Conservation (phyloP, 2,113 vertebrate genomes). For the Carlito syrichta region DNA sequence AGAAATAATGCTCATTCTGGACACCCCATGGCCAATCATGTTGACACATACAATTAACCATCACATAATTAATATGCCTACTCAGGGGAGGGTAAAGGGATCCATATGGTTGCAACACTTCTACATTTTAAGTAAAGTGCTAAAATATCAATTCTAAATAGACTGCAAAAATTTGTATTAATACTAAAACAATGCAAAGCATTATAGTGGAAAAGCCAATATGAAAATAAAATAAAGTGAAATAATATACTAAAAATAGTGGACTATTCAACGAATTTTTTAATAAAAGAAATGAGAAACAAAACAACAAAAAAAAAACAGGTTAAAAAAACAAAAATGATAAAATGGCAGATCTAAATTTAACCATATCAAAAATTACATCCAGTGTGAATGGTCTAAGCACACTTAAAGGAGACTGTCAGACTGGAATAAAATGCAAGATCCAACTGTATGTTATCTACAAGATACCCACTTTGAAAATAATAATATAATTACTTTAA, state of each 20-base stretch:
- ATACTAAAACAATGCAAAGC: neutral
- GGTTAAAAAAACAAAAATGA: neutral
- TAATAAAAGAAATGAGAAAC: neutral
- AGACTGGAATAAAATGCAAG: neutral
- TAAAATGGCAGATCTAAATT: neutral
- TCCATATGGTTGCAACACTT: neutral
- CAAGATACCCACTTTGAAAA: neutral
- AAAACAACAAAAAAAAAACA: neutral
- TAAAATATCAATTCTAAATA: neutral
- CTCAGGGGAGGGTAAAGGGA: neutral
- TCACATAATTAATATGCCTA: neutral
- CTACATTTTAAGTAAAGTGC: neutral
- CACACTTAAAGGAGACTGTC: neutral
- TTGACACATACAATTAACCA: neutral
- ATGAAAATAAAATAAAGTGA: neutral
- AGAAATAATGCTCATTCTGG: neutral
- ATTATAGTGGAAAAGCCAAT: neutral
- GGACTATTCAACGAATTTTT: neutral
- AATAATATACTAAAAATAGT: neutral
- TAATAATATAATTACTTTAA: neutral
- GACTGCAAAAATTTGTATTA: neutral
- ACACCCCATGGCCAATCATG: neutral
- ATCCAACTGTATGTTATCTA: neutral
- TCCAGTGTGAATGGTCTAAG: neutral
- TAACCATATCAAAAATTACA: neutral